Evolutionary conservation across 1,140 invertebrate species (phyloP).

Genomic region (Drosophila orosa): DNA sequence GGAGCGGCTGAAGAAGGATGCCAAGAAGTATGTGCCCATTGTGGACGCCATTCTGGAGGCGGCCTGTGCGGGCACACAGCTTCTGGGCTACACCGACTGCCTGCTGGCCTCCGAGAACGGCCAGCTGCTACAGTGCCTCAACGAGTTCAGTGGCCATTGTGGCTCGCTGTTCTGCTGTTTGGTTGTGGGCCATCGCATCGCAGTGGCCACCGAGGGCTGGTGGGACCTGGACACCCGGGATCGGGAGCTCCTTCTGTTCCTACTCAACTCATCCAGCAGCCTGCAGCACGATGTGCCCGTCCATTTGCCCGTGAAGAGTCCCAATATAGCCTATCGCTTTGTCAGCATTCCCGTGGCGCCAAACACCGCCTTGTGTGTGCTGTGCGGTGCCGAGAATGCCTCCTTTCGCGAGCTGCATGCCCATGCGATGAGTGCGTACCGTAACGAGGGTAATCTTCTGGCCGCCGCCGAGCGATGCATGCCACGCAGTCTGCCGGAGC

Average conservation of each 20-base stretch:
- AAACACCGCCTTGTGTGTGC: slow-evolving; percentile 63
- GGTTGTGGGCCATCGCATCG: slow-evolving; percentile 88
- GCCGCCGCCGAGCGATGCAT: slow-evolving; percentile 69
- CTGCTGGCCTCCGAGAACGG: slow-evolving; percentile 88
- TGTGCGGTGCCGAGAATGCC: slow-evolving; percentile 73
- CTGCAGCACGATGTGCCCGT: slow-evolving; percentile 90
- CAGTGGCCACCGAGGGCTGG: slow-evolving; percentile 91
- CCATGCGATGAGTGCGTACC: slow-evolving; percentile 64
- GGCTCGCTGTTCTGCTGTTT: slow-evolving; percentile 92
- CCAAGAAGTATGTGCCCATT: slow-evolving; percentile 85
- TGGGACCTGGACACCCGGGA: slow-evolving; percentile 90
- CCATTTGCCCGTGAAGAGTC: slow-evolving; percentile 91
- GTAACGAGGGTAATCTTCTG: slow-evolving; percentile 58
- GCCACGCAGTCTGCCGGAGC: slow-evolving; percentile 66
- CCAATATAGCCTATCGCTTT: slow-evolving; percentile 85
- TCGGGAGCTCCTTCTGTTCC: slow-evolving; percentile 88
- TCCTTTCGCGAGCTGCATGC: slow-evolving; percentile 67
- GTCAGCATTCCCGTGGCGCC: slow-evolving; percentile 71
- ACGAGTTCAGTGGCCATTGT: slow-evolving; percentile 87
- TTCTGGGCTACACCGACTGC: slow-evolving; percentile 87
- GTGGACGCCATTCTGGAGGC: slow-evolving; percentile 90
- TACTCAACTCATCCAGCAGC: slow-evolving; percentile 86
- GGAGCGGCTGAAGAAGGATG: slow-evolving; percentile 75
- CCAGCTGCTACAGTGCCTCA: slow-evolving; percentile 86
- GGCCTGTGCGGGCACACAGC: slow-evolving; percentile 87